These are phyloP conservation scores for Eupithecia subfuscata DNA, from an alignment of 2,888 invertebrate genomes.

Conservation along the genomic window DNA sequence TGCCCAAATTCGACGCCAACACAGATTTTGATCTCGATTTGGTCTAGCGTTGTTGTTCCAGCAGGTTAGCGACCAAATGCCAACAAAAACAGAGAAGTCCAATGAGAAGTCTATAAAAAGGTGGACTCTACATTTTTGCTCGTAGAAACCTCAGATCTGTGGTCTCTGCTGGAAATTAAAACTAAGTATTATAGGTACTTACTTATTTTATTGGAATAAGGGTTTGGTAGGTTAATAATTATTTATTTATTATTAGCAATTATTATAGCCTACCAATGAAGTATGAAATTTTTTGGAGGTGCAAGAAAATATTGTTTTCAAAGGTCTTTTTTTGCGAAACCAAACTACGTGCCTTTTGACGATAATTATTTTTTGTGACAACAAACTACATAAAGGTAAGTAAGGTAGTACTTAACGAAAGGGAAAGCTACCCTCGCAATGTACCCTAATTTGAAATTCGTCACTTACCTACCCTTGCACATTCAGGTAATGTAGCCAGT, in stretches of 20 bases:
- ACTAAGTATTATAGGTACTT: not conserved
- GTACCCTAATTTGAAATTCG: constrained; percentile 15
- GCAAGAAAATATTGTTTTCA: not conserved
- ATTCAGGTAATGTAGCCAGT: constrained; percentile 18
- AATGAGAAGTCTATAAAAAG: not conserved
- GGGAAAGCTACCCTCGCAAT: constrained; percentile 3
- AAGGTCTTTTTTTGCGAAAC: not conserved
- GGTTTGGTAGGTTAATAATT: too few relatives aligned
- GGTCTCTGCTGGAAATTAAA: not conserved
- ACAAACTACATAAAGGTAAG: not conserved
- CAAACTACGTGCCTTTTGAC: not conserved
- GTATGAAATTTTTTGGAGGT: too few relatives aligned
- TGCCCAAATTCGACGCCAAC: constrained; percentile 40
- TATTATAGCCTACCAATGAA: too few relatives aligned
- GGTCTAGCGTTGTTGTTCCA: constrained; percentile 24
- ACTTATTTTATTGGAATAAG: not conserved
- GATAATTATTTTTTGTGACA: not conserved
- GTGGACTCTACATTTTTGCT: constrained; percentile 3
- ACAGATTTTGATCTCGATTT: constrained; percentile 35
- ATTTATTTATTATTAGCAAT: too few relatives aligned
- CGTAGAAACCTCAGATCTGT: not conserved
- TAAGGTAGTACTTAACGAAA: not conserved
- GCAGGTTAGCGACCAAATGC: not conserved
- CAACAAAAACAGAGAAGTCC: constrained; percentile 1
- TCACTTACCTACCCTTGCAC: constrained; percentile 18